These are phyloP conservation scores for Iphiclides podalirius DNA, from an alignment of 2,888 invertebrate genomes.

Conservation along the genomic window DNA sequence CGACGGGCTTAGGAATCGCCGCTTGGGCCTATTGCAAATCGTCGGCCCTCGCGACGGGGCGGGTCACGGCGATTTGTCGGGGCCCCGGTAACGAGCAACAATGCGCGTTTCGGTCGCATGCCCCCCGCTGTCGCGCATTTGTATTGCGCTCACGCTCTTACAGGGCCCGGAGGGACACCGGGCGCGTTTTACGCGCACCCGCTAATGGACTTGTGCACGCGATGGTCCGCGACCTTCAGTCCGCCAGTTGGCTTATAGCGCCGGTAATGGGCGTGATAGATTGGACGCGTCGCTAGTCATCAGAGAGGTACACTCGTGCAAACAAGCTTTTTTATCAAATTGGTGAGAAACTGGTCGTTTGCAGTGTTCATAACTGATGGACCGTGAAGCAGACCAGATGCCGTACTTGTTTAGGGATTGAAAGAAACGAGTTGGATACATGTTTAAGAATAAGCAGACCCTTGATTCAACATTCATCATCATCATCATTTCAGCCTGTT, in stretches of 20 bases:
- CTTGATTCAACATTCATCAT: no score
- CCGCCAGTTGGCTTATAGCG: no score
- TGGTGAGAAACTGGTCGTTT: no score
- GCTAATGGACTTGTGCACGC: conserved; percentile 10
- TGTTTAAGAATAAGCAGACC: no score
- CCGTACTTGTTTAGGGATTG: no score
- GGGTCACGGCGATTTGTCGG: conserved; percentile 39
- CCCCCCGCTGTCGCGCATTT: conserved; percentile 65
- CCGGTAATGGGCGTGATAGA: neutral
- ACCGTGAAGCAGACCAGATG: no score
- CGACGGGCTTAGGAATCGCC: no score
- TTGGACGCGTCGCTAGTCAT: neutral
- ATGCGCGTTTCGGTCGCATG: conserved; percentile 65
- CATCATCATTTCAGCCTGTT: no score
- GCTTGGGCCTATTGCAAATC: conserved; percentile 21
- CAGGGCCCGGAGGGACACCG: conserved; percentile 35
- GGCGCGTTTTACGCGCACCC: conserved; percentile 25
- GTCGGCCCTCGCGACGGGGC: conserved; percentile 20
- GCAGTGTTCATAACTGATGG: no score
- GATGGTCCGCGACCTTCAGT: neutral
- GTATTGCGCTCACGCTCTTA: conserved; percentile 39
- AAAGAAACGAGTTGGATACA: no score
- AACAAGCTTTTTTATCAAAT: no score
- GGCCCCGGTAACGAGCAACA: conserved; percentile 67
- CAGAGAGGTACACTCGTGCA: neutral